These are phyloP conservation scores for Agrilus mali DNA, from an alignment of 2,888 invertebrate species.

Conservation along the genomic window DNA sequence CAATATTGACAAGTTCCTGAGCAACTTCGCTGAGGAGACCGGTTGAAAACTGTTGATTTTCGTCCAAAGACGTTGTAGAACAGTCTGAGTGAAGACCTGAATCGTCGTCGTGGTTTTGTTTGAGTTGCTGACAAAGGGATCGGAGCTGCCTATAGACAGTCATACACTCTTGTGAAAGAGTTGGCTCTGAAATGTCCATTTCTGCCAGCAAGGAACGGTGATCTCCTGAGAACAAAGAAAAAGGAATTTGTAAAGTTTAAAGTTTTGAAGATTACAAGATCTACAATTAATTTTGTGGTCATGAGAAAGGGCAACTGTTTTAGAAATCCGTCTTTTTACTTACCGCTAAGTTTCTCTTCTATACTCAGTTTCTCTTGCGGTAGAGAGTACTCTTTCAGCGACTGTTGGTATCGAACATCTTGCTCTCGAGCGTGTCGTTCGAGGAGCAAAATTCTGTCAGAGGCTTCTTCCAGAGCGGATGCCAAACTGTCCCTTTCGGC, in stretches of 20 bases:
- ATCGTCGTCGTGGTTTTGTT: conserved; percentile 60
- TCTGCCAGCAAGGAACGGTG: conserved; percentile 75
- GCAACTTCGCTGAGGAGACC: conserved; percentile 48
- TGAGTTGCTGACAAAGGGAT: conserved; percentile 58
- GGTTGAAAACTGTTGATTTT: conserved; percentile 31
- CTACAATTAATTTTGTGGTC: too few relatives aligned
- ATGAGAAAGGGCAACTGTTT: too few relatives aligned
- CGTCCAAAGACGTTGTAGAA: conserved; percentile 49
- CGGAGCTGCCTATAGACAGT: conserved; percentile 63
- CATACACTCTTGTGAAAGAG: conserved; percentile 46
- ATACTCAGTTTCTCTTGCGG: conserved; percentile 30
- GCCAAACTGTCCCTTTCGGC: conserved; percentile 71
- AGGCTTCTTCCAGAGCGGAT: conserved; percentile 77
- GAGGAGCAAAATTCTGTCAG: conserved; percentile 73
- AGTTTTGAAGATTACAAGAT: too few relatives aligned
- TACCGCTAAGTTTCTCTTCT: conserved; percentile 39
- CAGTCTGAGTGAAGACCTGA: conserved; percentile 59
- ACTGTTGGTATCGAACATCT: conserved; percentile 39
- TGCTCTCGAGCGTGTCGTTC: conserved; percentile 76
- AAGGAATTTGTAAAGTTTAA: too few relatives aligned
- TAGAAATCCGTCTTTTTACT: conserved; percentile 17
- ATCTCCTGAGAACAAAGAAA: conserved; percentile 19
- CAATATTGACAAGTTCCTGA: conserved; percentile 60
- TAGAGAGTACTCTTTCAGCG: conserved; percentile 28
- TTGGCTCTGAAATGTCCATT: conserved; percentile 67